phyloP scores from a whole-genome alignment of 2,797 vertebrate genomes.

The Siniperca scherzeri region DNA sequence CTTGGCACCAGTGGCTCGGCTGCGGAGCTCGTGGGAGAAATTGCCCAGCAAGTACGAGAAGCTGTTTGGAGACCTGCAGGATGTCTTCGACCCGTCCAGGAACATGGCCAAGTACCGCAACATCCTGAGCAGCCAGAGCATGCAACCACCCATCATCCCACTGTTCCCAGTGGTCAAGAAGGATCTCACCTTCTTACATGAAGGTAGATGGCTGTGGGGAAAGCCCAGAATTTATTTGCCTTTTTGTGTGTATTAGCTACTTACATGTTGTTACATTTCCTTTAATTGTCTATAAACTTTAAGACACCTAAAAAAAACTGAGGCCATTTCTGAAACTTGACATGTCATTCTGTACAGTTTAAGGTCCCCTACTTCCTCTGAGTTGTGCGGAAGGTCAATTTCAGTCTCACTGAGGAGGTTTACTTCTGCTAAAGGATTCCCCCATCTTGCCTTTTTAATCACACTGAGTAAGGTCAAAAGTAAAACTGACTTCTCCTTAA shows the following conservation, averaged over 20 bases:
- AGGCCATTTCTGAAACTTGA: constrained; percentile 12
- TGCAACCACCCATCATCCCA: constrained; percentile 98
- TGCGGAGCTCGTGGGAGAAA: constrained; percentile 96
- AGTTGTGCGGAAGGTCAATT: constrained; percentile 21
- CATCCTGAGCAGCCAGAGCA: constrained; percentile 96
- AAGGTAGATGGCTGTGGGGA: constrained; percentile 85
- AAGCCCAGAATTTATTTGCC: background rate
- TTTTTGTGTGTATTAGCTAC: background rate
- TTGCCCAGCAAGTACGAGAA: constrained; percentile 97
- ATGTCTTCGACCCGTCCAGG: constrained; percentile 96
- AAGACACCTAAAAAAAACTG: background rate
- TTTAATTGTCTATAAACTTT: background rate
- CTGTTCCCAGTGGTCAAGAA: constrained; percentile 99
- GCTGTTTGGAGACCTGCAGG: constrained; percentile 95
- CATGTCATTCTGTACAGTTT: constrained; percentile 10
- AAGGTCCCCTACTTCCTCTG: constrained; percentile 34
- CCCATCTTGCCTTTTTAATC: constrained; percentile 16
- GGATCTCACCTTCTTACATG: constrained; percentile 98
- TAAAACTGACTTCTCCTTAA: constrained; percentile 37
- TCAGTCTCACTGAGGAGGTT: constrained; percentile 37
- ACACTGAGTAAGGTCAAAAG: constrained; percentile 33
- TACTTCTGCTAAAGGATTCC: constrained; percentile 69
- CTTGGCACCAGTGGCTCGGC: constrained; percentile 92
- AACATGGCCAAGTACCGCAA: constrained; percentile 99
- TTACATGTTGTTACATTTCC: background rate